Evolutionary conservation across 2,888 invertebrate species (phyloP).

Genomic region (Crepidodera aurea): DNA sequence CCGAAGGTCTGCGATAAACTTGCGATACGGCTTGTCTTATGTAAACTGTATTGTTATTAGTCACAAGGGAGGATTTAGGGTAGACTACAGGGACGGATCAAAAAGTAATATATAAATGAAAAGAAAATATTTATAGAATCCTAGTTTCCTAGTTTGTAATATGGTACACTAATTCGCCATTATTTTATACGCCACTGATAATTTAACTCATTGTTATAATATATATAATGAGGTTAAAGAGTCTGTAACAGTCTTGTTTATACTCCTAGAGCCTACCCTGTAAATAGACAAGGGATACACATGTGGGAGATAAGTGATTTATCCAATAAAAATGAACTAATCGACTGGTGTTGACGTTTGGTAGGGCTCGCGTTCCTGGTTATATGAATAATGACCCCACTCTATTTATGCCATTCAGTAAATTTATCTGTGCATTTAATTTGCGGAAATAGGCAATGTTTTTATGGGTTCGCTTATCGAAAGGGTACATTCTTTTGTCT

Average conservation of each 20-base stretch:
- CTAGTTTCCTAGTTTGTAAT: no score
- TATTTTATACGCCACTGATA: no score
- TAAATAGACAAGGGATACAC: constrained; percentile 13
- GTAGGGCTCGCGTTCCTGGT: background rate
- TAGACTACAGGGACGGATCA: constrained; percentile 1
- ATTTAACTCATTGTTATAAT: no score
- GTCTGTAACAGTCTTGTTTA: no score
- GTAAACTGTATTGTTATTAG: constrained; percentile 16
- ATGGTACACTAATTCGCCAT: no score
- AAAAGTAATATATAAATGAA: no score
- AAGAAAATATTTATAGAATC: no score
- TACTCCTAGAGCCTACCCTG: background rate
- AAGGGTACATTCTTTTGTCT: no score
- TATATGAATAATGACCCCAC: background rate
- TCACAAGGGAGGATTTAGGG: constrained; percentile 15
- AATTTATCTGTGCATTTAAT: background rate
- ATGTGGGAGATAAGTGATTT: constrained; percentile 35
- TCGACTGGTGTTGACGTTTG: constrained; percentile 37
- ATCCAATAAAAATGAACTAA: constrained; percentile 38
- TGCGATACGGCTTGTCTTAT: constrained; percentile 17
- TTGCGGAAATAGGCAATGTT: background rate
- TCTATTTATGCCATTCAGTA: background rate
- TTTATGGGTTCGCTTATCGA: background rate
- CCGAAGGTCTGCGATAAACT: constrained; percentile 14
- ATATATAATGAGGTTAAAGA: no score